Percentiles rank a stretch among this genome's conserved stretches.
phyloP scores from a whole-genome alignment of 2,888 invertebrate genomes.

The Lithophane ornitopus region DNA sequence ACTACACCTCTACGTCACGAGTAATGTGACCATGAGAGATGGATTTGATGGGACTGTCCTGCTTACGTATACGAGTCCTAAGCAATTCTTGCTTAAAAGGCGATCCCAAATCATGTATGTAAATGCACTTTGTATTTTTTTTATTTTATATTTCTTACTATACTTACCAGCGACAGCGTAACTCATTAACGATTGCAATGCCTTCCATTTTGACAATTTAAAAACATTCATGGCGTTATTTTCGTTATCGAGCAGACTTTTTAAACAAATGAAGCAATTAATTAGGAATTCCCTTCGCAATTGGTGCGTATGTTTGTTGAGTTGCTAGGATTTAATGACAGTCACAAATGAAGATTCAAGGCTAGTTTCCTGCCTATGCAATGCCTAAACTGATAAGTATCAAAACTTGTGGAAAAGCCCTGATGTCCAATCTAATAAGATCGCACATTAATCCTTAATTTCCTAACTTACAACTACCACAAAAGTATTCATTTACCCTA shows the following conservation, averaged over 20 bases:
- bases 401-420: too few species aligned
- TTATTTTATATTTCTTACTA: too few species aligned
- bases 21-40: conserved; percentile 3
- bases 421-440: not conserved
- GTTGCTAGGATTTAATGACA: not conserved
- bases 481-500: not conserved
- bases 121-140: too few species aligned
- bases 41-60: conserved; percentile 20
- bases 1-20: conserved; percentile 29
- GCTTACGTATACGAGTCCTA: not conserved
- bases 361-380: too few species aligned
- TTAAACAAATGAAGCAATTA: not conserved
- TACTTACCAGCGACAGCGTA: not conserved
- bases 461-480: not conserved
- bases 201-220: not conserved
- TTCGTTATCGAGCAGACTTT: not conserved
- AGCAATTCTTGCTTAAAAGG: too few species aligned
- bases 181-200: not conserved
- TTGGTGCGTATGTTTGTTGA: not conserved
- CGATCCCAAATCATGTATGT: too few species aligned
- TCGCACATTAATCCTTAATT: not conserved
- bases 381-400: not conserved
- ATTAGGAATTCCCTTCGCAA: not conserved
- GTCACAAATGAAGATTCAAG: not conserved
- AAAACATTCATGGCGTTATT: not conserved